Base-by-base conservation (phyloP, 2,113 vertebrate species). In the Hippoglossus stenolepis region DNA sequence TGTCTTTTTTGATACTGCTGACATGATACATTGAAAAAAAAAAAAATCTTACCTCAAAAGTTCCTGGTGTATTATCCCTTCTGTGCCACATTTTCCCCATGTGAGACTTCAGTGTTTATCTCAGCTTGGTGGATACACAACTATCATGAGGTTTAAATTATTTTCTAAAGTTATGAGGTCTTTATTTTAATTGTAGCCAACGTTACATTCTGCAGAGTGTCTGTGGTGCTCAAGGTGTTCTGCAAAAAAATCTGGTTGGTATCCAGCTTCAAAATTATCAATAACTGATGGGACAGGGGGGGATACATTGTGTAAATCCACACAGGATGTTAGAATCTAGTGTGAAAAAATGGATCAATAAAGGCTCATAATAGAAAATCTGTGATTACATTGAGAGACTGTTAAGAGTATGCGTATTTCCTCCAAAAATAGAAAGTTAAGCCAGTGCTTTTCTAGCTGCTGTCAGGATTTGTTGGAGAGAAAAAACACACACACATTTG, bases 401-500 rank as follows among this genome's bases (percentile, higher is more conserved):
- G 23, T 63, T n/a, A 20, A 69, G 17, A 45, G n/a, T 11, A 26
- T 1, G 6, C 45, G 1, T 31, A 26, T 65, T 24, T 35, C 9
- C 18, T 43, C 28, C 43, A 20, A 20, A 18, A 51, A 49, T 0
- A 62, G 71, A 83, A 87, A 83, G 61, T 21, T 21, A 62, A 80
- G 43, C 69, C 66, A 21, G 64, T 58, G 53, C 54, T 72, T 64
- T 56, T 57, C 20, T 4, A 20, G 47, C 62, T 57, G 57, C 81
- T 71, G 81, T 75, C 73, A 68, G 66, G 70, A 75, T 68, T 64
- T 77, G 51, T 11, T 51, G 35, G 43, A 35, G 26, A 61, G 20
- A 11, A 62, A 38, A 62, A 75, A 73, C 17, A 28, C 47, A 51
- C 47, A 38, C 20, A 63, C 70, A 87, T 80, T 86, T 71, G 57